Evolutionary conservation across 2,797 vertebrate species (phyloP).

Genomic region (Coendou prehensilis): DNA sequence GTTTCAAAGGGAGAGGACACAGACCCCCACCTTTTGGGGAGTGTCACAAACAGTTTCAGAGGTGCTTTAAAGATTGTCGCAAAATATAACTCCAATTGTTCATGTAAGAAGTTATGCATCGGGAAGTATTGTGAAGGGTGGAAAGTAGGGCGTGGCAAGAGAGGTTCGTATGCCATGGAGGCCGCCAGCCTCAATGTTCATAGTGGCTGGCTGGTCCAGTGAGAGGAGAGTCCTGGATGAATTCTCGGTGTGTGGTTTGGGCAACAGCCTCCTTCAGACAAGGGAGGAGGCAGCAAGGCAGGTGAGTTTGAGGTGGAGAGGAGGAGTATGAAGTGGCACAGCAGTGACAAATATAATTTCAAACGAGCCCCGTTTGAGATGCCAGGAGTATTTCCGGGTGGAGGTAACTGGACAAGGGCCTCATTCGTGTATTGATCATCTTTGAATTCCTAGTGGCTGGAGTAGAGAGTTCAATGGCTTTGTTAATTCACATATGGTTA

Average conservation of each 20-base stretch:
- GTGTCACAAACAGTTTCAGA: not conserved
- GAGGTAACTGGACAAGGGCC: not conserved
- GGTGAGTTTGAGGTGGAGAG: not conserved
- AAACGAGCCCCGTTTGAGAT: not conserved
- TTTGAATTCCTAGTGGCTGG: not conserved
- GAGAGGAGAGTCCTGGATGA: not conserved
- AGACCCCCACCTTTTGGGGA: not conserved
- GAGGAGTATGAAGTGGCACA: too few relatives aligned
- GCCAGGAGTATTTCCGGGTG: not conserved
- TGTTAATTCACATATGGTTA: not conserved
- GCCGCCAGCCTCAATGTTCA: not conserved
- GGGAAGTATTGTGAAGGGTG: not conserved
- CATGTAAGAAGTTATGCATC: not conserved
- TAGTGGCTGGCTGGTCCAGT: not conserved
- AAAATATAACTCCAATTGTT: not conserved
- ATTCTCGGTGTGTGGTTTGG: not conserved
- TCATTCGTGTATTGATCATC: not conserved
- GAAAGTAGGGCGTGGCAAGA: too few relatives aligned
- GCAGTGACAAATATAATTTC: not conserved
- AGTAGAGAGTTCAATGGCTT: not conserved
- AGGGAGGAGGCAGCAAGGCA: not conserved
- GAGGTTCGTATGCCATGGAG: not conserved
- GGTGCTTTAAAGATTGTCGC: not conserved
- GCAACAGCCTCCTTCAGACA: not conserved
- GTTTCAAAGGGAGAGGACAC: not conserved